These are phyloP conservation scores for Maccullochella peelii DNA, from an alignment of 2,113 vertebrate species.

Conservation along the genomic window DNA sequence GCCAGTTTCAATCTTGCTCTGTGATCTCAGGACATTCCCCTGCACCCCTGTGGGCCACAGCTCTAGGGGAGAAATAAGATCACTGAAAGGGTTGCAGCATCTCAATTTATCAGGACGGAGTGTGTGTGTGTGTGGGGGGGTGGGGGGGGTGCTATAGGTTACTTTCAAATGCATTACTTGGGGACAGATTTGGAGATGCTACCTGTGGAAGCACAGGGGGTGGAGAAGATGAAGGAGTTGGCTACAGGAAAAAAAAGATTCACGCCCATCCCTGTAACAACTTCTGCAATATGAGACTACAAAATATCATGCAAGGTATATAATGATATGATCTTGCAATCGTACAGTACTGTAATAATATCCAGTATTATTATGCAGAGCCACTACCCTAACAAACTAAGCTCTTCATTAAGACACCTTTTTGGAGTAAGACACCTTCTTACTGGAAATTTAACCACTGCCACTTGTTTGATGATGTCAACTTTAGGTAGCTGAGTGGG, in stretches of 20 bases:
- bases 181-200: slow-evolving; percentile 53
- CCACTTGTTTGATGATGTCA: too few relatives aligned
- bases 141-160: slow-evolving; percentile 26
- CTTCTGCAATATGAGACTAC: slow-evolving; percentile 12
- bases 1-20: slow-evolving; percentile 75
- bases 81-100: slow-evolving; percentile 64
- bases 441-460: too few relatives aligned
- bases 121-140: background rate
- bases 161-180: slow-evolving; percentile 76
- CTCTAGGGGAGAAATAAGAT: slow-evolving; percentile 69
- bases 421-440: too few relatives aligned
- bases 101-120: slow-evolving; percentile 72
- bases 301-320: slow-evolving; percentile 19
- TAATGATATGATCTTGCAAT: slow-evolving; percentile 4
- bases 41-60: slow-evolving; percentile 51
- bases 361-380: slow-evolving; percentile 10
- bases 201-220: slow-evolving; percentile 50
- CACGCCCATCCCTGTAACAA: slow-evolving; percentile 4
- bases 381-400: background rate
- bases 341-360: background rate
- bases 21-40: slow-evolving; percentile 69
- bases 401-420: too few relatives aligned
- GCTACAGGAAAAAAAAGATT: slow-evolving; percentile 12
- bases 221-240: slow-evolving; percentile 14
- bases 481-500: too few relatives aligned